Conservation (phyloP, 1,140 invertebrate species). For the Microplitis mediator region DNA sequence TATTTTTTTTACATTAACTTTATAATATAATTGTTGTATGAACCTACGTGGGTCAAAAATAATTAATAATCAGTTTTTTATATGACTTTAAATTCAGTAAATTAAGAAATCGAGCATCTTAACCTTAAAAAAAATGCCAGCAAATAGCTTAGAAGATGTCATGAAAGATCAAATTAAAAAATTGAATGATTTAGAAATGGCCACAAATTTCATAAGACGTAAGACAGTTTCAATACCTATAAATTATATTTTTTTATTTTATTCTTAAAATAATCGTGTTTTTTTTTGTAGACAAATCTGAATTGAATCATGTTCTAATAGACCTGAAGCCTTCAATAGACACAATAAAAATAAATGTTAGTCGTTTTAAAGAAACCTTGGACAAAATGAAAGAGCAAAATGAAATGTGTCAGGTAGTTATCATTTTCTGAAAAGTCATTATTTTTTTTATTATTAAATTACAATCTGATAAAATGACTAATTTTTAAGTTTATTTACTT, state of each 20-base stretch:
- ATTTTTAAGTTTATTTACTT: background rate
- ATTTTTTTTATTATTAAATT: background rate
- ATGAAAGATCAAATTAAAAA: slow-evolving; percentile 5
- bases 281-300: slow-evolving; percentile 12
- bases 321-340: slow-evolving; percentile 13
- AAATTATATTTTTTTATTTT: background rate
- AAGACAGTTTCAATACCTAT: background rate
- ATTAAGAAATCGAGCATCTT: background rate
- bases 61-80: no score
- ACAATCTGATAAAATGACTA: background rate
- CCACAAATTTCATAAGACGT: slow-evolving; percentile 23
- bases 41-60: no score
- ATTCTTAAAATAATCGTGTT: slow-evolving; percentile 1
- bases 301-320: background rate
- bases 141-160: slow-evolving; percentile 8
- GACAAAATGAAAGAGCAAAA: slow-evolving; percentile 37
- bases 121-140: slow-evolving; percentile 4
- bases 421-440: background rate
- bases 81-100: no score
- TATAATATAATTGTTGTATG: no score
- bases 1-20: no score
- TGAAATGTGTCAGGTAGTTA: slow-evolving; percentile 34
- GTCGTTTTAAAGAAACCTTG: slow-evolving; percentile 30
- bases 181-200: slow-evolving; percentile 23
- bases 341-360: slow-evolving; percentile 26